Base-by-base conservation (phyloP, 2,797 vertebrate genomes). In the Paedocypris micromegethes region DNA sequence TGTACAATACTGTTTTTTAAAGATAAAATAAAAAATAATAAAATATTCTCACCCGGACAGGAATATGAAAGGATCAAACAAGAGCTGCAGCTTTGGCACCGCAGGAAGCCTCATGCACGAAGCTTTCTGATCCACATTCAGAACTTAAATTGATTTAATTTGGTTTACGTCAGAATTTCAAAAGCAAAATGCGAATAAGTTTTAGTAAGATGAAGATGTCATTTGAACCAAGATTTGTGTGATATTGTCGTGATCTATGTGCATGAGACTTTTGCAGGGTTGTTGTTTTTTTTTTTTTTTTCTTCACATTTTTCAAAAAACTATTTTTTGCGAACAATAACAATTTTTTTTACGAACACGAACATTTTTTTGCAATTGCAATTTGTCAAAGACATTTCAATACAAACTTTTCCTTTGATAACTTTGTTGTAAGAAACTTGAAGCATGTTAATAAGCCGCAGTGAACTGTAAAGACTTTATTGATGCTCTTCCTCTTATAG, bases 401-500 rank as follows among this genome's bases (percentile, higher is more conserved):
- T 75, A 81, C 65, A 84, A 74, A 74, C 75, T 77, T 69, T 78
- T 79, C 73, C 68, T 77, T 78, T 80, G 79, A 83, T 80, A 79
- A 43, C 73, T 55, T 9, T 80, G 77, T 79, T 85, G 76, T 80
- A 84, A 85, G 81, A 77, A 61, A 56, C 73, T 83, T 79, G 80
- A 78, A 83, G 78, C 80, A 5, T 43, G 9, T 58, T n/a, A 47
- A 38, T 47, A 7, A 45, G n/a, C 6, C 64, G 72, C 64, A 55
- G 50, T 67, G 62, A 75, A 49, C 56, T 75, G 65, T 66, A 70
- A 81, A 78, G 74, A 56, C 38, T 74, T 77, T 66, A 70, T 79
- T 79, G 72, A 79, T 81, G 68, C 50, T 67, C 40, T 73, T 66
- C 49, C 75, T 78, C 80, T 80, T 63, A 75, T 40, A 40, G 57